phyloP scores from a whole-genome alignment of 2,888 invertebrate genomes.

The Metopia argyrocephala region DNA sequence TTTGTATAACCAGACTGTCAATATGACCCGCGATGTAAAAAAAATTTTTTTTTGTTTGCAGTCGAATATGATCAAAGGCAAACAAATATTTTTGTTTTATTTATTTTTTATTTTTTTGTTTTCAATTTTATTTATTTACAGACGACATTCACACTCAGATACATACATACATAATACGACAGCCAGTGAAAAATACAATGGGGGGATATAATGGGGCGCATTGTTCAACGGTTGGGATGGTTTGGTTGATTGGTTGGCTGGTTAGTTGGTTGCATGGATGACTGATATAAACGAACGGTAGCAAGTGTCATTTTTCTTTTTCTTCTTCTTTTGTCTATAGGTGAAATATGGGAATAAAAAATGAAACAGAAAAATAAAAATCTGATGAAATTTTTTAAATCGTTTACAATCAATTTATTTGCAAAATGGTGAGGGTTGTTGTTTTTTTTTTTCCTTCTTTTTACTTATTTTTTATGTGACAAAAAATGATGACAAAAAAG shows the following conservation, averaged over 20 bases:
- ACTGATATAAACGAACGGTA: constrained; percentile 53
- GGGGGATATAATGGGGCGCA: neutral
- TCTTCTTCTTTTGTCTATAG: constrained; percentile 31
- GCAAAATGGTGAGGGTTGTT: constrained; percentile 5
- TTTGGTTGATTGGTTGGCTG: neutral
- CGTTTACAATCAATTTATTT: constrained; percentile 22
- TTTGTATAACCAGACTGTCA: neutral
- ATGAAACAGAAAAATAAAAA: constrained; percentile 26
- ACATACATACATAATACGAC: neutral
- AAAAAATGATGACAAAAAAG: neutral
- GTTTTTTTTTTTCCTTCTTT: too few species aligned
- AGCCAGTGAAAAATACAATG: neutral
- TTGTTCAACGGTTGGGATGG: neutral
- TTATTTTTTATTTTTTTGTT: neutral
- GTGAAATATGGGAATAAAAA: constrained; percentile 13
- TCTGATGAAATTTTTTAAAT: constrained; percentile 53
- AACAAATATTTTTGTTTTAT: neutral
- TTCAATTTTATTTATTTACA: too few species aligned
- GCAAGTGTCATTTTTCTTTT: constrained; percentile 44
- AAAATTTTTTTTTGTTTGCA: neutral
- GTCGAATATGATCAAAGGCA: constrained; percentile 31
- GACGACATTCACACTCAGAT: neutral
- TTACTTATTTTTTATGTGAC: constrained; percentile 13
- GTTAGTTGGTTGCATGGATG: constrained; percentile 7
- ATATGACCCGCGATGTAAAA: neutral